A percentile compares a stretch with the other conserved stretches of the same genome.
Evolutionary conservation across 2,888 invertebrate species (phyloP).

Genomic region (Heliconius sara): DNA sequence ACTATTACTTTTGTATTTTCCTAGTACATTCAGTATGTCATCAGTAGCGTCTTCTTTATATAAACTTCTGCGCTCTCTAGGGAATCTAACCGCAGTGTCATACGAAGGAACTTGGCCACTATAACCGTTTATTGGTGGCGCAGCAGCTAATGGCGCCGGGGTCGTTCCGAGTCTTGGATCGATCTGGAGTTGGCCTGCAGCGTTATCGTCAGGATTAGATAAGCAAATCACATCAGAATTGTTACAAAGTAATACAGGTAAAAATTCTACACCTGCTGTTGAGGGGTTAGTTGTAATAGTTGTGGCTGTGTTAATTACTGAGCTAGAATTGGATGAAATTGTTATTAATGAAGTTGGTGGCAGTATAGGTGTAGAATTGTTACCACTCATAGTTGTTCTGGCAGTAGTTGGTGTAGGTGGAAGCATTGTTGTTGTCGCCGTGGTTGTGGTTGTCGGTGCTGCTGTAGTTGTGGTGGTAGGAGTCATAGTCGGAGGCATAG

Average conservation of each 20-base stretch:
- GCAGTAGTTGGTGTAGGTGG: constrained; percentile 47
- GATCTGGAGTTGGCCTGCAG: constrained; percentile 73
- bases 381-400: constrained; percentile 48
- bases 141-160: constrained; percentile 63
- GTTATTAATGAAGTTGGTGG: constrained; percentile 49
- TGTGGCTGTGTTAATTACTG: constrained; percentile 46
- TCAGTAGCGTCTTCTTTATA: background rate
- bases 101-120: constrained; percentile 65
- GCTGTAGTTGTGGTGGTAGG: constrained; percentile 46
- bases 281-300: constrained; percentile 42
- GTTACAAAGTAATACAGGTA: constrained; percentile 74
- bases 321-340: constrained; percentile 29
- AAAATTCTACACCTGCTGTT: constrained; percentile 61
- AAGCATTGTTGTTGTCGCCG: constrained; percentile 45
- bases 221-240: constrained; percentile 75
- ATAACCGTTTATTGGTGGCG: constrained; percentile 65
- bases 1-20: constrained; percentile 44
- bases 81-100: constrained; percentile 72
- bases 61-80: constrained; percentile 66
- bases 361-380: constrained; percentile 44
- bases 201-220: constrained; percentile 74
- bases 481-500: constrained; percentile 31
- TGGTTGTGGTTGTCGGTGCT: constrained; percentile 38
- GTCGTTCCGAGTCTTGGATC: constrained; percentile 80
- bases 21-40: background rate